Conservation (phyloP, 2,888 invertebrate species). For the Philereme vetulata region DNA sequence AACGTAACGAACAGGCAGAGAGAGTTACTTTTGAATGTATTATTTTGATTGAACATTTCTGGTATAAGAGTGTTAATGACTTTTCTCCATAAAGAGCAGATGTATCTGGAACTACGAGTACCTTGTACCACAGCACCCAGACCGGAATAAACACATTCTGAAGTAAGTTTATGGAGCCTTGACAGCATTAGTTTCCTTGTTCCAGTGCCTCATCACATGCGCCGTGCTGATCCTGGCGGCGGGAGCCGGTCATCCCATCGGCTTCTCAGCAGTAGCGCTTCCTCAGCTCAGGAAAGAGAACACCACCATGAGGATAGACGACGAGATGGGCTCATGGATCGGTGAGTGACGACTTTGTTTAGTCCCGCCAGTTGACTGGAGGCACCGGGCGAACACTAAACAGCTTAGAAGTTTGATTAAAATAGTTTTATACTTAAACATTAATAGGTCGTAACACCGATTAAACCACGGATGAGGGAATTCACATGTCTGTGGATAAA, state of each 20-base stretch:
- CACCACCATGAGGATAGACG: conserved; percentile 85
- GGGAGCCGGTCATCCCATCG: conserved; percentile 92
- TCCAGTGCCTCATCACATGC: conserved; percentile 88
- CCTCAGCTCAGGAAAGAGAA: conserved; percentile 87
- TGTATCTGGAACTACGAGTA: neutral
- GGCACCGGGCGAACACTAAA: too few relatives aligned
- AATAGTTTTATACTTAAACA: too few relatives aligned
- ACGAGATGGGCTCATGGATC: conserved; percentile 91
- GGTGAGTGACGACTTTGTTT: conserved; percentile 68
- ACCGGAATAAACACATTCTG: neutral
- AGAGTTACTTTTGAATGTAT: too few relatives aligned
- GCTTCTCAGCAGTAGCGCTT: conserved; percentile 90
- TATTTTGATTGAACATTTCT: too few relatives aligned
- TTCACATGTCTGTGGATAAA: too few relatives aligned
- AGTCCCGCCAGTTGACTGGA: too few relatives aligned
- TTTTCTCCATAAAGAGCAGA: too few relatives aligned
- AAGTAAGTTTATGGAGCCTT: neutral
- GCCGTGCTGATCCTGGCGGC: conserved; percentile 88
- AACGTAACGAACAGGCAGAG: too few relatives aligned
- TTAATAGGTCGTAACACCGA: too few relatives aligned
- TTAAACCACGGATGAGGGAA: too few relatives aligned
- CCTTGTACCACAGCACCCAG: neutral
- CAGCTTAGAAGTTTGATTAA: too few relatives aligned
- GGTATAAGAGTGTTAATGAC: too few relatives aligned
- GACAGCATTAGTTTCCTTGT: conserved; percentile 40